Evolutionary conservation across 2,113 vertebrate species (phyloP).

Genomic region (Anolis sagrei): DNA sequence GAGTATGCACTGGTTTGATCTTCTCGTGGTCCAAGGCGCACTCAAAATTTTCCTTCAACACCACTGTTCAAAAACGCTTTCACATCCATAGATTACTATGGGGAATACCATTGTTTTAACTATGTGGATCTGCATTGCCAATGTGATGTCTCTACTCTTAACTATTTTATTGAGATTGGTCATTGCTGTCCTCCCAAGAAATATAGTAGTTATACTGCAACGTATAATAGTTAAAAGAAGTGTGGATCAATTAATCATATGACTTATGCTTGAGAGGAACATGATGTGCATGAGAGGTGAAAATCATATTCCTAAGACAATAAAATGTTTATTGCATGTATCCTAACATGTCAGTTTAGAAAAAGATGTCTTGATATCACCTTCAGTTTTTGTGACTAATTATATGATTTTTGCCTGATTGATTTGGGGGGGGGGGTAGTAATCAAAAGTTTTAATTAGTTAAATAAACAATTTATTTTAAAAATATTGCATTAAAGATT

Average conservation of each 20-base stretch:
- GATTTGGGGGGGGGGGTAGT: background rate
- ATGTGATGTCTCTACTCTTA: too few species aligned
- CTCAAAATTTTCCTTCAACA: too few species aligned
- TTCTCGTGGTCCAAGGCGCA: too few species aligned
- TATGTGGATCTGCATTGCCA: too few species aligned
- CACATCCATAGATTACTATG: too few species aligned
- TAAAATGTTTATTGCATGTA: background rate
- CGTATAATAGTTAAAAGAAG: too few species aligned
- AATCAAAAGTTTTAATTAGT: background rate
- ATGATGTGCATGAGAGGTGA: background rate
- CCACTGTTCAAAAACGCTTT: too few species aligned
- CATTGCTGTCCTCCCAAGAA: too few species aligned
- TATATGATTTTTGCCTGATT: background rate
- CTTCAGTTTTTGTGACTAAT: background rate
- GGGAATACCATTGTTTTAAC: too few species aligned
- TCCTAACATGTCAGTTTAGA: background rate
- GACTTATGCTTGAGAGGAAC: background rate
- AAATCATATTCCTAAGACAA: background rate
- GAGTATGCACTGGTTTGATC: too few species aligned
- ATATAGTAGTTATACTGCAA: too few species aligned
- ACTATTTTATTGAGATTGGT: too few species aligned
- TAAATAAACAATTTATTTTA: background rate
- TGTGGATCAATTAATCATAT: background rate
- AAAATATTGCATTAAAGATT: background rate
- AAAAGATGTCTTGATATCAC: background rate